Conservation (phyloP, 2,888 invertebrate genomes). For the Pollenia griseotomentosa region DNA sequence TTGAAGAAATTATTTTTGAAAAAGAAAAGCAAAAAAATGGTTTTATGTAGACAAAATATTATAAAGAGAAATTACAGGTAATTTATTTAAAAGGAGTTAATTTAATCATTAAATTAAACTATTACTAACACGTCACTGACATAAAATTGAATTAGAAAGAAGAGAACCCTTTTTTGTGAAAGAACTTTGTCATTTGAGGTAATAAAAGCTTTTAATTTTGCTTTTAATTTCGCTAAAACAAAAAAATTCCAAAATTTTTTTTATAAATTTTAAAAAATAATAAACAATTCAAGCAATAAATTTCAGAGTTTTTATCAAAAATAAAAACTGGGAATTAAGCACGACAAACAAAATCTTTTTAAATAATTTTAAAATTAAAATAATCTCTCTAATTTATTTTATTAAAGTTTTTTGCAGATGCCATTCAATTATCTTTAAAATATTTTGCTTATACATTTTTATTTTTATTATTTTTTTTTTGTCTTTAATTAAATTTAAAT, state of each 20-base stretch:
- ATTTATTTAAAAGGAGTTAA: conserved; percentile 73
- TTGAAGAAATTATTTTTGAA: conserved; percentile 49
- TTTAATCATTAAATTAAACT: conserved; percentile 74
- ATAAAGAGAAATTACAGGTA: conserved; percentile 69
- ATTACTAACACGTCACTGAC: conserved; percentile 65
- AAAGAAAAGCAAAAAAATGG: background rate
- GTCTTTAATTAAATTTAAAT: background rate
- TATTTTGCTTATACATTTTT: background rate
- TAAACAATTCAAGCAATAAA: no score
- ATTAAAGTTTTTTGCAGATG: background rate
- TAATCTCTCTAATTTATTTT: no score
- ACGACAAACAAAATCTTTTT: no score
- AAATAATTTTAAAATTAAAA: no score
- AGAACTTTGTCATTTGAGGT: background rate
- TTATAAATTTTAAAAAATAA: no score
- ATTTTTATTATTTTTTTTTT: background rate
- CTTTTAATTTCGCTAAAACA: background rate
- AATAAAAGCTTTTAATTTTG: background rate
- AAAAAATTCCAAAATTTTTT: background rate
- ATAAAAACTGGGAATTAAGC: no score
- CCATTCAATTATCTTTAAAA: conserved; percentile 27
- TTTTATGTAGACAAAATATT: conserved; percentile 1
- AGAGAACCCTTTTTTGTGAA: background rate
- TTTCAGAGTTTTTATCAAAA: no score
- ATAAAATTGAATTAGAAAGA: conserved; percentile 5